Percentiles rank a stretch among this genome's conserved stretches.
phyloP scores from a whole-genome alignment of 2,113 vertebrate species.

The Oreochromis niloticus region DNA sequence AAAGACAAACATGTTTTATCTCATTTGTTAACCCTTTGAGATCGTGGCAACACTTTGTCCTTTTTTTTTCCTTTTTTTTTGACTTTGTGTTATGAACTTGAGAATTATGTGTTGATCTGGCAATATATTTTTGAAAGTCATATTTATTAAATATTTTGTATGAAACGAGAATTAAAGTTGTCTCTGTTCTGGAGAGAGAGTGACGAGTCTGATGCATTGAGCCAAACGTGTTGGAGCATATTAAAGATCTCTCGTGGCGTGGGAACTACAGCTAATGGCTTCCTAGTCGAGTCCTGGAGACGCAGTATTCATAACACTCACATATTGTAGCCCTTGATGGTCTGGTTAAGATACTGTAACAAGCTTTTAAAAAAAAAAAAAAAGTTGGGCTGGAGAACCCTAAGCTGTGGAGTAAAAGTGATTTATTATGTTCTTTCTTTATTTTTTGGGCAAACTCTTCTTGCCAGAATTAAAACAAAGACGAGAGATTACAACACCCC shows the following conservation, averaged over 20 bases:
- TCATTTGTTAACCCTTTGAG: conserved; percentile 80
- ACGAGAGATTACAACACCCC: conserved; percentile 38
- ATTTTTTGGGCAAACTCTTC: neutral
- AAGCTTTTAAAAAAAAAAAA: neutral
- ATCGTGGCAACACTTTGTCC: conserved; percentile 86
- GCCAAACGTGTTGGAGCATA: conserved; percentile 23
- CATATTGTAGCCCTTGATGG: conserved; percentile 32
- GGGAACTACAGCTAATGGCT: conserved; percentile 32
- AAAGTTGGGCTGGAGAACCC: neutral
- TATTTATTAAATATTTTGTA: conserved; percentile 99
- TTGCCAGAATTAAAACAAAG: conserved; percentile 40
- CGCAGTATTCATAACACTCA: conserved; percentile 35
- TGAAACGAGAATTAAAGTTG: conserved; percentile 84
- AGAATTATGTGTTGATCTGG: conserved; percentile 87
- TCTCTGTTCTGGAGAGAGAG: conserved; percentile 62
- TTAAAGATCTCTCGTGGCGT: conserved; percentile 25
- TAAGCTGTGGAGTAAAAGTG: neutral
- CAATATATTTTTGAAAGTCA: conserved; percentile 99
- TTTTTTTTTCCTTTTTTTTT: conserved; percentile 46
- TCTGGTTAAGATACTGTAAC: neutral
- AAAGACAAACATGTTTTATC: conserved; percentile 75
- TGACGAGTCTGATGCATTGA: conserved; percentile 45
- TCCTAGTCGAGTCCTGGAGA: conserved; percentile 15
- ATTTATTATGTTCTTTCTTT: neutral
- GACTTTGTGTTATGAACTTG: conserved; percentile 86